These are phyloP conservation scores for Drosophila koepferae DNA, from an alignment of 2,888 invertebrate genomes.

Conservation along the genomic window DNA sequence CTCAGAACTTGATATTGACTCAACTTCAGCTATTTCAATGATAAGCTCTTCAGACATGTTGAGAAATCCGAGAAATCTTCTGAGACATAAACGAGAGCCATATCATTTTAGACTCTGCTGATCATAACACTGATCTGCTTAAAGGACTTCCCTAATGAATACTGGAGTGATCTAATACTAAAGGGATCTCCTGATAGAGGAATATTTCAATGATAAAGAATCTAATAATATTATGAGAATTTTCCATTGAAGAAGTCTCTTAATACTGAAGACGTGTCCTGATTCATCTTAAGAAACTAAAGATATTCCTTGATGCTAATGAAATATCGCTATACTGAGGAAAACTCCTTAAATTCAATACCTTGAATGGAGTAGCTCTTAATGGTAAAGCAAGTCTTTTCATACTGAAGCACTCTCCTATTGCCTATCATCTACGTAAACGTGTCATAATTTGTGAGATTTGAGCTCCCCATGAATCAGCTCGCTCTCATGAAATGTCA, in stretches of 20 bases:
- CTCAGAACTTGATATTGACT: not conserved
- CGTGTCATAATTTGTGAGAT: not conserved
- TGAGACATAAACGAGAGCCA: not conserved
- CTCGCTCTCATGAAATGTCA: no score
- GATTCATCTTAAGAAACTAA: no score
- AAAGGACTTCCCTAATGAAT: not conserved
- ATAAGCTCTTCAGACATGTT: not conserved
- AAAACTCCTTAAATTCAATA: no score
- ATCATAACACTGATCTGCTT: not conserved
- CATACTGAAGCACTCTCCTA: not conserved
- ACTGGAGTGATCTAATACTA: no score
- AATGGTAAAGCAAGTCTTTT: no score
- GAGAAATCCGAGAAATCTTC: not conserved
- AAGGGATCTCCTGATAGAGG: no score
- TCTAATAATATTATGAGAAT: no score
- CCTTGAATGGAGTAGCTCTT: no score
- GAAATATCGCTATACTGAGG: no score
- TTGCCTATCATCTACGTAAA: not conserved
- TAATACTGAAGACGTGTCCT: not conserved
- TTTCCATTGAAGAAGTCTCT: not conserved
- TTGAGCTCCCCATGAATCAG: not conserved
- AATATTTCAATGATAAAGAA: not conserved
- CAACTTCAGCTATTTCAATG: not conserved
- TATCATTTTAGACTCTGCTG: not conserved
- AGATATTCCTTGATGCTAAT: not conserved